Base-by-base conservation (phyloP, 1,140 invertebrate species). In the Leptopilina boulardi region DNA sequence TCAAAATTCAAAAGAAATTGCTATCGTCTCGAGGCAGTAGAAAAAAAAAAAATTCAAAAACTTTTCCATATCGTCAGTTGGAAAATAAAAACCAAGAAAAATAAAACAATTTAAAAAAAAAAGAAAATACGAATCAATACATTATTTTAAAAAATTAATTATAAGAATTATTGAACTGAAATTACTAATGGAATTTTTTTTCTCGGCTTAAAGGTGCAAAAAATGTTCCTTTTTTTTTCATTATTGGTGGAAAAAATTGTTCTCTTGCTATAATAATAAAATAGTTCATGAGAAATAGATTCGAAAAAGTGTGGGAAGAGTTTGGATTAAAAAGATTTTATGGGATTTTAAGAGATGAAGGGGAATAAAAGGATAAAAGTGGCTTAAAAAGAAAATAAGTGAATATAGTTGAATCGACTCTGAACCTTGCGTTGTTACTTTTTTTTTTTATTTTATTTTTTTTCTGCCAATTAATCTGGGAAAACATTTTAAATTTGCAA, bases 271-370 rank as follows among this genome's bases (percentile, higher is more conserved):
- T n/a, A n/a, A n/a, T n/a, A 47, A 47, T 47, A 38, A 38, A 47
- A 47, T 47, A 47, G 47, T 51, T 51, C 15, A 51, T 4, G 47
- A 51, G 18, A n/a, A 51, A 51, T 51, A 51, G 18, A 51, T 51
- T 18, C 2, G 47, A 51, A n/a, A 51, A 18, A 51, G n/a, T n/a
- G 47, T n/a, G 47, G 18, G n/a, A 51, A 51, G 18, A 1, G 15
- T 18, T 0, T n/a, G 47, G 47, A 51, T 51, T 51, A 51, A 51
- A 51, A n/a, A 18, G 47, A 51, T 18, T 51, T 51, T 51, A 51
- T 15, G n/a, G 47, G 47, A 51, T 51, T 51, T 51, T 51, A 51
- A 51, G n/a, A 51, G 47, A 51, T 51, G 47, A 51, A 51, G 47
- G 15, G n/a, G 47, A 51, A 51, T 51, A 51, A 51, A 51, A 51